These are phyloP conservation scores for Cephalotes varians DNA, from an alignment of 2,888 invertebrate species.

Conservation along the genomic window DNA sequence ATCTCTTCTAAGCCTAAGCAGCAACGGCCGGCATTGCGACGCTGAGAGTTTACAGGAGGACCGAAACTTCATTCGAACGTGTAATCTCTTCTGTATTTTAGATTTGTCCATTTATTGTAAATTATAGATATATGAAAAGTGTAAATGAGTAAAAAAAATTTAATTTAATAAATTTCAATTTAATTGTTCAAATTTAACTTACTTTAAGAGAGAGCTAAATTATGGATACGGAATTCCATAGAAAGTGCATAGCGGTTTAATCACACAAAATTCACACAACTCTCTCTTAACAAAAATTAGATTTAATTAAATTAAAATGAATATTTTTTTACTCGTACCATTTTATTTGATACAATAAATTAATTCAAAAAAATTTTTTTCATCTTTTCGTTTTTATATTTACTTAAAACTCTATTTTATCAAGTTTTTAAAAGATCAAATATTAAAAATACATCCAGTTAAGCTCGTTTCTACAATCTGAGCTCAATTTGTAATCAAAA, in stretches of 20 bases:
- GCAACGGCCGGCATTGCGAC: constrained; percentile 19
- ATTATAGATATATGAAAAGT: neutral
- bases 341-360: neutral
- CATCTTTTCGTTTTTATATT: neutral
- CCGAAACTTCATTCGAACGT: constrained; percentile 13
- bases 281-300: neutral
- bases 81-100: constrained; percentile 27
- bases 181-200: neutral
- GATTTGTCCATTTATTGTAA: neutral
- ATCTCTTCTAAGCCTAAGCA: constrained; percentile 72
- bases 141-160: neutral
- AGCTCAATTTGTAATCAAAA: neutral
- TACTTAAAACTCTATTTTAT: neutral
- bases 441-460: neutral
- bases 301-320: neutral
- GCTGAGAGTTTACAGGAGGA: constrained; percentile 16
- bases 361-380: neutral
- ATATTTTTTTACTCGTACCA: neutral
- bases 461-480: neutral
- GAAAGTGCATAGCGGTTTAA: neutral
- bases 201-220: neutral
- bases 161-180: neutral
- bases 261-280: too few species aligned
- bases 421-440: neutral
- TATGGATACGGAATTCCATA: neutral